Percentiles rank a stretch among this genome's conserved stretches.
These are phyloP conservation scores for Andrena hattorfiana DNA, from an alignment of 2,888 invertebrate species.

Conservation along the genomic window DNA sequence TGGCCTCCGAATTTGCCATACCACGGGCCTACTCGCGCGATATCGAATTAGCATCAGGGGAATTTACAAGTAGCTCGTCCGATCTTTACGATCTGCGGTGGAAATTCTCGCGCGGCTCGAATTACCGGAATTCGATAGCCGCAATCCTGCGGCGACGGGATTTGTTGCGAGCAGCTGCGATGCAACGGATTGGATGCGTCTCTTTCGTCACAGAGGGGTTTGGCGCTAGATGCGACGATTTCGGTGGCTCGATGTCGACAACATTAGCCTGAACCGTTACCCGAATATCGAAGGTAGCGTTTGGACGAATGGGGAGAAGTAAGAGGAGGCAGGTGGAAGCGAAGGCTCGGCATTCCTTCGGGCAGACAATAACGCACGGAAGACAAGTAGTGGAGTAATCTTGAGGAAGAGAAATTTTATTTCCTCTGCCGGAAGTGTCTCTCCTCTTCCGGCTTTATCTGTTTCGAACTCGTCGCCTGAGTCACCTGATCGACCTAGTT, in stretches of 20 bases:
- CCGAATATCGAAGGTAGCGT: background rate
- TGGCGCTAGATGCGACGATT: too few relatives aligned
- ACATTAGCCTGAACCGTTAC: background rate
- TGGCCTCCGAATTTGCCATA: background rate
- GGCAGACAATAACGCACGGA: conserved; percentile 53
- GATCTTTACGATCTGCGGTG: conserved; percentile 44
- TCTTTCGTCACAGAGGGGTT: conserved; percentile 20
- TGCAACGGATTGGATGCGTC: background rate
- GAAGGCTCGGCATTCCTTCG: conserved; percentile 20
- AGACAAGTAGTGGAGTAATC: conserved; percentile 59
- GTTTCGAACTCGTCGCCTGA: conserved; percentile 59
- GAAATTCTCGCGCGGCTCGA: conserved; percentile 45
- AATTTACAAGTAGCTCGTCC: conserved; percentile 39
- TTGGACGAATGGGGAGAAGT: background rate
- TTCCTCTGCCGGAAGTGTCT: conserved; percentile 66
- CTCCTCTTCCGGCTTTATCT: conserved; percentile 64
- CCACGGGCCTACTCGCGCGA: background rate
- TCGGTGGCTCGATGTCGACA: too few relatives aligned
- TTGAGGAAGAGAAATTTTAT: conserved; percentile 74
- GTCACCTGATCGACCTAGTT: conserved; percentile 53
- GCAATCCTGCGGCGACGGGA: conserved; percentile 39
- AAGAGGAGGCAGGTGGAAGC: background rate
- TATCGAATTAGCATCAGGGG: conserved; percentile 7
- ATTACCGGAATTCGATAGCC: conserved; percentile 60
- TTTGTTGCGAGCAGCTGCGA: conserved; percentile 45